phyloP scores from a whole-genome alignment of 2,797 vertebrate species.

The Rhyacichthys aspro region DNA sequence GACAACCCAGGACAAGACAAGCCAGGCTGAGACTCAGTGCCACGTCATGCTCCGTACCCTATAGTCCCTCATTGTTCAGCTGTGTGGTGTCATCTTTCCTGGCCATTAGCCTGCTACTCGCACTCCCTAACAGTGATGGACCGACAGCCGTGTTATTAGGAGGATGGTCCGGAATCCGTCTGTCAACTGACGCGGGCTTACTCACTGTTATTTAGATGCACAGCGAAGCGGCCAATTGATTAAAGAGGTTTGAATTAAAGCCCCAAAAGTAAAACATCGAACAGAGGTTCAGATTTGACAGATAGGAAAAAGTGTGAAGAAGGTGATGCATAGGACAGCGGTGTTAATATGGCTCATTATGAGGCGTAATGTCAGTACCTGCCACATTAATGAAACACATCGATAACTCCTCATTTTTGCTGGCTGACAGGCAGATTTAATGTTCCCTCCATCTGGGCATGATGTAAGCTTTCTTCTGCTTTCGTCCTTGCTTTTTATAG shows the following conservation, averaged over 20 bases:
- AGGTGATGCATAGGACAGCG: constrained; percentile 18
- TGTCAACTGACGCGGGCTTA: constrained; percentile 8
- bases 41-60: constrained; percentile 36
- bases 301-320: constrained; percentile 1
- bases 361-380: constrained; percentile 26
- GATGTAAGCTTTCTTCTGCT: background rate
- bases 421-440: constrained; percentile 14
- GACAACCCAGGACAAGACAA: constrained; percentile 17
- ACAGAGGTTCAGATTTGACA: constrained; percentile 11
- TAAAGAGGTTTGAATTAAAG: constrained; percentile 21
- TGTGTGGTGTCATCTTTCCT: constrained; percentile 47
- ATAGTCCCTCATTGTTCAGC: constrained; percentile 52
- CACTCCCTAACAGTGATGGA: constrained; percentile 39
- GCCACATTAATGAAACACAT: constrained; percentile 36
- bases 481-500: background rate
- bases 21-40: constrained; percentile 14
- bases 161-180: constrained; percentile 25
- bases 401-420: constrained; percentile 28
- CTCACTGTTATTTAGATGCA: constrained; percentile 17
- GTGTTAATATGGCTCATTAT: constrained; percentile 30
- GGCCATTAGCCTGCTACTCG: constrained; percentile 36
- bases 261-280: constrained; percentile 23
- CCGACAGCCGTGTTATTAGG: constrained; percentile 38
- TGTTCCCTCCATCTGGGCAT: background rate
- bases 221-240: constrained; percentile 23